These are phyloP conservation scores for Halcyon senegalensis DNA, from an alignment of 2,113 vertebrate species.

Conservation along the genomic window DNA sequence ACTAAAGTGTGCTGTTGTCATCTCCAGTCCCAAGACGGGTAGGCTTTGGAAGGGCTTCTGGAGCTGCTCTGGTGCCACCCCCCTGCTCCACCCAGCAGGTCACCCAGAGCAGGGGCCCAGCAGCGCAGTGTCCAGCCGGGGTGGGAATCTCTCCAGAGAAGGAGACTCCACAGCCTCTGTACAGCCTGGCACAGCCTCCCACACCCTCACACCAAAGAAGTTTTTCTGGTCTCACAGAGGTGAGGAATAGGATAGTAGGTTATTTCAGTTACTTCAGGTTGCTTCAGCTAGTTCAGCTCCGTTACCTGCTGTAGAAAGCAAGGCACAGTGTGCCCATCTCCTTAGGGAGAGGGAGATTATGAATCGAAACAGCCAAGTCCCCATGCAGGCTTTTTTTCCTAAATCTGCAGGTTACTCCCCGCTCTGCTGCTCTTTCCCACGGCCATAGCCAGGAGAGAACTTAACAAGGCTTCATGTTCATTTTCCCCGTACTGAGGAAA, in stretches of 20 bases:
- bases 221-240: not conserved
- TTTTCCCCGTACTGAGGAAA: not conserved
- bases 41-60: too few relatives aligned
- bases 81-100: too few relatives aligned
- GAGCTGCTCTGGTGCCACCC: too few relatives aligned
- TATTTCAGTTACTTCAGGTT: not conserved
- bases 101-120: too few relatives aligned
- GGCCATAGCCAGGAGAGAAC: not conserved
- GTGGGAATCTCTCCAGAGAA: too few relatives aligned
- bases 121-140: too few relatives aligned
- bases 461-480: not conserved
- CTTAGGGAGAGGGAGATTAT: not conserved
- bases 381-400: not conserved
- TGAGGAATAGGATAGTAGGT: not conserved
- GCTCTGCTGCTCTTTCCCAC: not conserved
- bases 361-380: not conserved
- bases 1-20: not conserved
- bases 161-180: too few relatives aligned
- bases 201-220: too few relatives aligned
- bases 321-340: not conserved
- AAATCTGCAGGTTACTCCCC: not conserved
- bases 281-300: not conserved
- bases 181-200: too few relatives aligned
- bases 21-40: not conserved
- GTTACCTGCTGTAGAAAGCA: not conserved